Conservation (phyloP, 2,797 vertebrate species). For the Vireo griseus region DNA sequence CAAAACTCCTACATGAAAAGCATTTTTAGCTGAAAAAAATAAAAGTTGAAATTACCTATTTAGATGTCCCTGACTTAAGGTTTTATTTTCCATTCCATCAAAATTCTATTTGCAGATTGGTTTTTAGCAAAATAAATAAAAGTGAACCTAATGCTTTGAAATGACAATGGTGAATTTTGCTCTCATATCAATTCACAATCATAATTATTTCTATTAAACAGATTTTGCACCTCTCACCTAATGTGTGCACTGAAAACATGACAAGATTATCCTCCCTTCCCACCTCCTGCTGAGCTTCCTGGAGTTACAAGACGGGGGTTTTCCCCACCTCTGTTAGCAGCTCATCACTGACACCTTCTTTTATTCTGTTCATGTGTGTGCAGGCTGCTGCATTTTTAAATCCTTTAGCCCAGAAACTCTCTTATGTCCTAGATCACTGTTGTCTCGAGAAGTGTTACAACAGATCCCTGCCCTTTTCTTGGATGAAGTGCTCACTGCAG, state of each 20-base stretch:
- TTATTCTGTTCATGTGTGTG: background rate
- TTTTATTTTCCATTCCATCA: background rate
- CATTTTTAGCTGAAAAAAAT: background rate
- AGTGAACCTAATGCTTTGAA: background rate
- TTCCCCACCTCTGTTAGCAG: background rate
- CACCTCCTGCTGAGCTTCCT: background rate
- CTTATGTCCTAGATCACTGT: background rate
- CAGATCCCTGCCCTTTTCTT: background rate
- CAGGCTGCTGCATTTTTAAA: background rate
- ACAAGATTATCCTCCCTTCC: background rate
- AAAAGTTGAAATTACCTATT: background rate
- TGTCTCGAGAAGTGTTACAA: background rate
- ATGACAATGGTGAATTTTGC: background rate
- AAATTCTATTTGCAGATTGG: background rate
- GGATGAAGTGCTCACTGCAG: background rate
- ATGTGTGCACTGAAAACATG: background rate
- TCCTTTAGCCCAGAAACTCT: background rate
- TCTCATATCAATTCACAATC: background rate
- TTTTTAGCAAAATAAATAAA: constrained; percentile 1
- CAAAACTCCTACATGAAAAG: background rate
- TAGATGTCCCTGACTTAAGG: background rate
- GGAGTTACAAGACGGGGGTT: background rate
- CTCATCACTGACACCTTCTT: background rate
- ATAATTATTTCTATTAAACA: background rate
- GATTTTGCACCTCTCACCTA: background rate